Evolutionary conservation across 2,113 vertebrate genomes (phyloP).

Genomic region (Rhynchopsitta pachyrhyncha): DNA sequence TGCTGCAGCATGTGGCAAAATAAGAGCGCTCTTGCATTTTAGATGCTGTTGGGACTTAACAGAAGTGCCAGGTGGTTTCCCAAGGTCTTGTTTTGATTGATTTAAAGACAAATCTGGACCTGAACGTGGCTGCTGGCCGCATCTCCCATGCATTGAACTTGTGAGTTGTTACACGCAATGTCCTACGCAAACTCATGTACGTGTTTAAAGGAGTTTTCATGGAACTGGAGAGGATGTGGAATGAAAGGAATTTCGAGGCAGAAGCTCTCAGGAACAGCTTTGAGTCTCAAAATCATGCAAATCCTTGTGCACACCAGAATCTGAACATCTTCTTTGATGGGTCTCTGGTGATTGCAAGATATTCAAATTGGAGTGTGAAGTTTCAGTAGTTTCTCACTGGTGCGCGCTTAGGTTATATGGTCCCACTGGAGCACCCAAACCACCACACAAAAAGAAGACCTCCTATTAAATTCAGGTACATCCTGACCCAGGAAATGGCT

Average conservation of each 20-base stretch:
- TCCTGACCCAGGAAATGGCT: neutral
- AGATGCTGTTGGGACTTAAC: neutral
- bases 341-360: neutral
- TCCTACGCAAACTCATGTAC: neutral
- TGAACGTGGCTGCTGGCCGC: neutral
- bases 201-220: neutral
- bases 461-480: neutral
- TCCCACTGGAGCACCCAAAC: neutral
- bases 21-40: neutral
- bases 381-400: neutral
- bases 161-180: neutral
- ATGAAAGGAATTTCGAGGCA: neutral
- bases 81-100: neutral
- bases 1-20: neutral
- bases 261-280: neutral
- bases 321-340: neutral
- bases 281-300: neutral
- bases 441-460: neutral
- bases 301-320: neutral
- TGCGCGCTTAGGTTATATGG: neutral
- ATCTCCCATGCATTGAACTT: neutral
- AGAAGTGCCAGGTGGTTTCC: neutral
- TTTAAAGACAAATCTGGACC: neutral
- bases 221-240: neutral
- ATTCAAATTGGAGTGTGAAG: neutral